Conservation (phyloP, 2,113 vertebrate species). For the Ardeotis arabs region DNA sequence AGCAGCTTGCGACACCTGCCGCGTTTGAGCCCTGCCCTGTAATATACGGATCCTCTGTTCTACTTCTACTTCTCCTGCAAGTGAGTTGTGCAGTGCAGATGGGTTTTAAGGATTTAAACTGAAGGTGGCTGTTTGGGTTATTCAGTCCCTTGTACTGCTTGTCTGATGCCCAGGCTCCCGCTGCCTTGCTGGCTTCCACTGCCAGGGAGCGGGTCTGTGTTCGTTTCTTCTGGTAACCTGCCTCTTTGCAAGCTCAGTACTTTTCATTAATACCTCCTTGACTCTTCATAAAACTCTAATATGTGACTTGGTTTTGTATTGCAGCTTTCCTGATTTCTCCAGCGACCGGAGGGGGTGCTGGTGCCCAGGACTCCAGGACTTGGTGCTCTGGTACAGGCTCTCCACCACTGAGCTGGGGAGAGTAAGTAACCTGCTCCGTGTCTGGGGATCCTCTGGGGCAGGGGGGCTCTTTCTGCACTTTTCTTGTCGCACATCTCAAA, state of each 20-base stretch:
- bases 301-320: background rate
- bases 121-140: background rate
- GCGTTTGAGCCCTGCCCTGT: background rate
- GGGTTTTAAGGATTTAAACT: background rate
- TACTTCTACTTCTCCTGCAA: background rate
- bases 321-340: slow-evolving; percentile 14
- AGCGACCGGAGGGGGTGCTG: background rate
- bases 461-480: background rate
- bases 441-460: background rate
- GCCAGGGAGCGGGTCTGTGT: accelerated
- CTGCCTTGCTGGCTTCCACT: background rate
- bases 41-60: background rate
- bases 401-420: slow-evolving; percentile 15
- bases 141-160: background rate
- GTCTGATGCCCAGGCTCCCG: background rate
- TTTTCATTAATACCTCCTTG: background rate
- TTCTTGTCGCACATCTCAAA: background rate
- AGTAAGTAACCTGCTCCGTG: slow-evolving; percentile 32
- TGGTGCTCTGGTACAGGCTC: background rate
- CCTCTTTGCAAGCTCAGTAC: background rate
- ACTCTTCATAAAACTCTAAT: background rate
- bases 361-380: background rate
- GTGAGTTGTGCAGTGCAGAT: background rate
- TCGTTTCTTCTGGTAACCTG: background rate
- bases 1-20: background rate